A percentile compares a stretch with the other conserved stretches of the same genome.
Evolutionary conservation across 2,113 vertebrate species (phyloP).

Genomic region (Xyrauchen texanus): DNA sequence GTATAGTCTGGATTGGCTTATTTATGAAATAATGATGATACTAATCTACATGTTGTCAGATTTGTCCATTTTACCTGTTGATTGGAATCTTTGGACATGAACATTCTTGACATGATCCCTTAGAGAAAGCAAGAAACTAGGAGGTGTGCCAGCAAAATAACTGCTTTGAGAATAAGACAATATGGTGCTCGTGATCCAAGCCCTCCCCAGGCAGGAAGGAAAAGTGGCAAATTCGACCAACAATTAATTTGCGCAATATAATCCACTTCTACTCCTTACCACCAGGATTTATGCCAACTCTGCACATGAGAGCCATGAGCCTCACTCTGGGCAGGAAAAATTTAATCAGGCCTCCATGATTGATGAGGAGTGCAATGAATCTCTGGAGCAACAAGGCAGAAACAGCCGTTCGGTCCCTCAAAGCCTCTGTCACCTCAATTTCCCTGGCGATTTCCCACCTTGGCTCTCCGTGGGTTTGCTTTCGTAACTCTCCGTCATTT

Average conservation of each 20-base stretch:
- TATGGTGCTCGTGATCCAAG: background rate
- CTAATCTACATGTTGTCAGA: background rate
- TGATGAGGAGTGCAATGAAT: slow-evolving; percentile 55
- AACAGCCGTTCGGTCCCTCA: slow-evolving; percentile 36
- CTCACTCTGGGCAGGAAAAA: slow-evolving; percentile 52
- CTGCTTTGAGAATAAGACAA: slow-evolving; percentile 18
- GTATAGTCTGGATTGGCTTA: background rate
- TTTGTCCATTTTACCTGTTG: background rate
- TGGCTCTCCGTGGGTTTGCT: background rate
- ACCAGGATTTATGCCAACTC: slow-evolving; percentile 48
- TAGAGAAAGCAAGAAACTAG: no score
- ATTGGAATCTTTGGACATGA: background rate
- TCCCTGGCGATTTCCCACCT: slow-evolving; percentile 17
- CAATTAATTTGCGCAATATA: slow-evolving; percentile 49
- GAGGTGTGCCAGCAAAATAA: no score
- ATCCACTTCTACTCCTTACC: slow-evolving; percentile 47
- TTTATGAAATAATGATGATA: background rate
- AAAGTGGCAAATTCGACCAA: slow-evolving; percentile 34
- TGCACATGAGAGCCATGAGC: slow-evolving; percentile 41
- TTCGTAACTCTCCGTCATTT: background rate
- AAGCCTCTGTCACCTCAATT: slow-evolving; percentile 11
- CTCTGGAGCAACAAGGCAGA: slow-evolving; percentile 52
- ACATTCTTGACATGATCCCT: no score
- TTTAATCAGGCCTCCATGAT: slow-evolving; percentile 51
- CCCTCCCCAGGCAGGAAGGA: slow-evolving; percentile 12